These are phyloP conservation scores for Luperina nickerlii DNA, from an alignment of 2,888 invertebrate species.

Conservation along the genomic window DNA sequence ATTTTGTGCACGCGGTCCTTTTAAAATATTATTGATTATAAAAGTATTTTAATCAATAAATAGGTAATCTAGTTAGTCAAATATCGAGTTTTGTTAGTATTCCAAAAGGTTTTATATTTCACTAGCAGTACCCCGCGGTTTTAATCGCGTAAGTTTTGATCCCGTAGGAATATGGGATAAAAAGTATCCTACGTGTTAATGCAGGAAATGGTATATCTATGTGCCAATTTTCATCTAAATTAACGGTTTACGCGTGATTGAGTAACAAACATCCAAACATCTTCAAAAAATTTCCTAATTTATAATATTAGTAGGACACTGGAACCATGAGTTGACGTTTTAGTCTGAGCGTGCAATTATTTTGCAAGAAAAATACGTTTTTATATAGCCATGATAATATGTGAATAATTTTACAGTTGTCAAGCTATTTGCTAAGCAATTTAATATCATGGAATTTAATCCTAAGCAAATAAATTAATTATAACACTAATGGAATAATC, in stretches of 20 bases:
- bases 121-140: no score
- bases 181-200: no score
- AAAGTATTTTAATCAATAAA: neutral
- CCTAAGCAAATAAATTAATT: slow-evolving; percentile 25
- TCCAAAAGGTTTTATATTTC: neutral
- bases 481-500: slow-evolving; percentile 5
- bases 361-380: neutral
- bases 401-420: neutral
- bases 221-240: no score
- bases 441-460: neutral
- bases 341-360: neutral
- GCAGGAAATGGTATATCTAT: no score
- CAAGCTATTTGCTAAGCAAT: neutral
- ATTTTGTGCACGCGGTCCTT: neutral
- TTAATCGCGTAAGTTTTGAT: no score
- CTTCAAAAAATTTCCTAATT: no score
- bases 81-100: neutral
- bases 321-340: neutral
- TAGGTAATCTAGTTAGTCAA: neutral
- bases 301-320: neutral
- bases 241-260: no score
- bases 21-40: slow-evolving; percentile 16
- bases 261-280: no score
- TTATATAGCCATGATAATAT: neutral
- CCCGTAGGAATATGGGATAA: no score